A percentile compares a stretch with the other conserved stretches of the same genome.
These are phyloP conservation scores for Sardina pilchardus DNA, from an alignment of 2,113 vertebrate genomes.

Conservation along the genomic window DNA sequence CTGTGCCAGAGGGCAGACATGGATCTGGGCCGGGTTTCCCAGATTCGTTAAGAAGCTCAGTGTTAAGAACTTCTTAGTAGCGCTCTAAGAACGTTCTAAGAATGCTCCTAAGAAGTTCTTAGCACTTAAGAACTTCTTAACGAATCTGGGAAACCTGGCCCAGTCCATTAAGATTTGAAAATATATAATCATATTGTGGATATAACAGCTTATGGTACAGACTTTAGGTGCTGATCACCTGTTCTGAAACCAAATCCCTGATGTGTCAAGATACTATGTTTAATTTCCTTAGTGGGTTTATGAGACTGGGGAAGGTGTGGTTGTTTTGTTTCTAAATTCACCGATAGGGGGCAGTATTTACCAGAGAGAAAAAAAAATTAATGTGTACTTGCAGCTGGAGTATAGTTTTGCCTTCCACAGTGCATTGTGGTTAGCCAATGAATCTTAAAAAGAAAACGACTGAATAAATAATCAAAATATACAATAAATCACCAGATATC, in stretches of 20 bases:
- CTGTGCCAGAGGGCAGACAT: no score
- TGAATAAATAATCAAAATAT: not conserved
- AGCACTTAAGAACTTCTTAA: no score
- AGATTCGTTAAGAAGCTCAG: no score
- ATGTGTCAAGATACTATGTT: not conserved
- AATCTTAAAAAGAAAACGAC: not conserved
- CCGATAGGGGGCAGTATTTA: slow-evolving; percentile 56
- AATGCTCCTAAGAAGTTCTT: no score
- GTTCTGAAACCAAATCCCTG: no score
- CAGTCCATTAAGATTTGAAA: no score
- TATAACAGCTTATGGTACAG: no score
- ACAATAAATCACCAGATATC: not conserved
- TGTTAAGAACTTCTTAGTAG: no score
- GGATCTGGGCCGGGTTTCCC: no score
- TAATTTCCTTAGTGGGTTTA: not conserved
- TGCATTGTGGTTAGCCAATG: not conserved
- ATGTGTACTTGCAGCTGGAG: not conserved
- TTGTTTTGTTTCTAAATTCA: not conserved
- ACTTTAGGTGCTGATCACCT: not conserved
- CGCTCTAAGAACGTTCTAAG: no score
- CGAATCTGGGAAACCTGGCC: no score
- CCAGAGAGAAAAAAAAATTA: slow-evolving; percentile 14
- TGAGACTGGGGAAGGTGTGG: not conserved
- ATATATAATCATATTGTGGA: no score
- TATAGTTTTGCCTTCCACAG: not conserved